phyloP scores from a whole-genome alignment of 2,797 vertebrate genomes.

The Percopsis omiscomaycus region DNA sequence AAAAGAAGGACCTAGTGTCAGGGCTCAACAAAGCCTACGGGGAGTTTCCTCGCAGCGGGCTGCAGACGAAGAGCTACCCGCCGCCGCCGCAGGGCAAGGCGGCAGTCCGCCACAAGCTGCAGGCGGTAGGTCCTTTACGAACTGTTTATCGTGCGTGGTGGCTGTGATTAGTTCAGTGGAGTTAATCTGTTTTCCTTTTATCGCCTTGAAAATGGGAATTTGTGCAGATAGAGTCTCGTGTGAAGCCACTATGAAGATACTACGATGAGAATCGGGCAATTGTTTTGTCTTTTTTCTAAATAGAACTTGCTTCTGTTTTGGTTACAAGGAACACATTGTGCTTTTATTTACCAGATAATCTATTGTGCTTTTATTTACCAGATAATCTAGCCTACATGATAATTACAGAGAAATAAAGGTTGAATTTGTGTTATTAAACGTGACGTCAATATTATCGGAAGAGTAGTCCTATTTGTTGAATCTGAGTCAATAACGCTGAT shows the following conservation, averaged over 20 bases:
- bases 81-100: slow-evolving; percentile 70
- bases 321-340: no score
- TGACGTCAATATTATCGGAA: no score
- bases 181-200: slow-evolving; percentile 3
- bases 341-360: no score
- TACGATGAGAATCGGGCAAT: slow-evolving; percentile 24
- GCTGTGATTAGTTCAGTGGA: not conserved
- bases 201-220: not conserved
- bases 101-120: slow-evolving; percentile 66
- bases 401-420: no score
- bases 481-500: no score
- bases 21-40: slow-evolving; percentile 65
- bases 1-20: slow-evolving; percentile 71
- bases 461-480: no score
- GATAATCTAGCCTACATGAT: no score
- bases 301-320: no score
- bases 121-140: slow-evolving; percentile 64
- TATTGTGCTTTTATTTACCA: no score
- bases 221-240: slow-evolving; percentile 21
- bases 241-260: slow-evolving; percentile 25
- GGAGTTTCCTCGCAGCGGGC: slow-evolving; percentile 60
- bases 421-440: no score
- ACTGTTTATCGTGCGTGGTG: not conserved
- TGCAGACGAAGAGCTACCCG: slow-evolving; percentile 59
- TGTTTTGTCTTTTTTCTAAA: slow-evolving; percentile 37